Evolutionary conservation across 2,888 invertebrate species (phyloP), one percentile per base, ranked within the genome.

Genomic region (Notodonta ziczac): DNA sequence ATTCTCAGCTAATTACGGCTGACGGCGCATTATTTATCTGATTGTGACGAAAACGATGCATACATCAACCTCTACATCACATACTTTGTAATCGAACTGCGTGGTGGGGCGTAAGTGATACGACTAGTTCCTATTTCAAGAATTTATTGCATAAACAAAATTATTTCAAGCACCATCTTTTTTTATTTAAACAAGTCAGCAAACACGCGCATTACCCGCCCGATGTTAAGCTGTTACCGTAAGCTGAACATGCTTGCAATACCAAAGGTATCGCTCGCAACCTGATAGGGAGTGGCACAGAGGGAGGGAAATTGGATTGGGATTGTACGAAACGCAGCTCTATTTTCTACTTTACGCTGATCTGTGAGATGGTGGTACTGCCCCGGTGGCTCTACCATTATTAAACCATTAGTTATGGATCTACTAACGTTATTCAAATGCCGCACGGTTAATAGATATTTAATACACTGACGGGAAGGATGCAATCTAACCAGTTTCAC

Each of bases 101-200:
- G 68, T 73, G 67, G 61, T 58, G 67, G 70, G 69, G 67, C 60
- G 66, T 72, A 66, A 63, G 60, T 66, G 66, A 58, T 62, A 63
- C 61, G 57, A 74, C 74, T 66, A 66, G 69, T 66, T 73, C 44
- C 59, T 57, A 52, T 69, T 59, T 56, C 51, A 59, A 67, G 68
- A 71, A 76, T 69, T 59, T 72, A 64, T 78, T 78, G 69, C 75
- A 68, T 67, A 75, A 71, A 69, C 69, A 62, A 61, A 35, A 63
- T 69, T 50, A 44, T 40, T 52, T 53, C 57, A 60, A 32, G 32
- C 51, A 40, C 60, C 24, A 16, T 24, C 2, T 24, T 24, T 24
- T 24, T 24, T 24, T 24, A 24, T 24, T 24, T 24, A 1, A 24
- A 24, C 24, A 24, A 24, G 2, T 24, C 24, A 24, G 24, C 24